Evolutionary conservation across 2,797 vertebrate species (phyloP), one percentile per base, ranked within the genome.

Genomic region (Rhinella marina): DNA sequence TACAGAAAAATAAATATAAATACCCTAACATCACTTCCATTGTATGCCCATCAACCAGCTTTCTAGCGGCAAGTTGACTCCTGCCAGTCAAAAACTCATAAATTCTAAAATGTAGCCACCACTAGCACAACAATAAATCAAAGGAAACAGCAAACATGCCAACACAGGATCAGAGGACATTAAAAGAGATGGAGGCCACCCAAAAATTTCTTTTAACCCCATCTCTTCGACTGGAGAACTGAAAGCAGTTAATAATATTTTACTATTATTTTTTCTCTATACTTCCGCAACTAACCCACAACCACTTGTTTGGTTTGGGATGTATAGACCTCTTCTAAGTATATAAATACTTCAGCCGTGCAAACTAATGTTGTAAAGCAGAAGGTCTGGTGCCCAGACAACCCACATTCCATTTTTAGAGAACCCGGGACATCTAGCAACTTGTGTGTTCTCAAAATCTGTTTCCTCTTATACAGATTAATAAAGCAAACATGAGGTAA

Each of bases 381-480:
- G 50, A 77, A 54, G 14, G 73, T 76, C 73, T 76, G 75, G 50
- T 77, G 54, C 48, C 50, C 50, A 54, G 32, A 78, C 81, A 68
- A 12, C 27, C 66, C 73, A 54, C 79, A 75, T 68, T 68, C 73
- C 62, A 41, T 68, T 29, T 14, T 62, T 76, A 29, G 29, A 62
- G 29, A 3, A 12, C 10, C 25, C 72, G 2, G 50, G 72, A 56
- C 10, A 41, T 17, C 11, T 17, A 29, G 56, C 56, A 72, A 61
- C 77, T 48, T 76, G 82, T 76, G 59, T 84, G 57, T 77, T 78
- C 87, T 80, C 17, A 1, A 73, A 52, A 84, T 68, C 75, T 88
- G 75, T 88, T 85, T 88, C 64, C 54, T 73, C 57, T 88, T 85
- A 84, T 54, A 50, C 76, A 52, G 76, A 85, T 73, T 83, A 81